Evolutionary conservation across 2,888 invertebrate genomes (phyloP).

Genomic region (Drosophila gaucha): DNA sequence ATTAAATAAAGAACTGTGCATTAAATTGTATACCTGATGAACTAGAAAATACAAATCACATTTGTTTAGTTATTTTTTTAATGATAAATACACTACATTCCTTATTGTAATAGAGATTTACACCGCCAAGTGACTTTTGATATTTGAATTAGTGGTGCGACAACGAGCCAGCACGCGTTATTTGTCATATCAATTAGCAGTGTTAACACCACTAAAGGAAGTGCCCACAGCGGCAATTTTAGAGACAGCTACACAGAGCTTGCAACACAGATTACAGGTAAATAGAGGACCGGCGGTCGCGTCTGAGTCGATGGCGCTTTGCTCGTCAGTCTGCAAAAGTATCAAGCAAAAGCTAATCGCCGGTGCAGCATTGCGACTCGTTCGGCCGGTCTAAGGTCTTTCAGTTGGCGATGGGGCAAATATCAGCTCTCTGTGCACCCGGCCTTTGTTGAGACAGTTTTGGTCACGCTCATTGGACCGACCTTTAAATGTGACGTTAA

Average conservation of each 20-base stretch:
- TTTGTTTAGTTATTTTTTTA: neutral
- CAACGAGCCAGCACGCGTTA: conserved; percentile 67
- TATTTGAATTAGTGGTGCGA: conserved; percentile 54
- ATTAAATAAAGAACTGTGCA: no score
- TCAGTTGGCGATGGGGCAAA: conserved; percentile 18
- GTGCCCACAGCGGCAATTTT: conserved; percentile 42
- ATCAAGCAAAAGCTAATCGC: neutral
- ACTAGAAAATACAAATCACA: no score
- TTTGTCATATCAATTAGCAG: conserved; percentile 67
- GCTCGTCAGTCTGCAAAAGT: conserved; percentile 1
- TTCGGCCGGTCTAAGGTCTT: neutral
- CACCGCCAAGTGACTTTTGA: conserved; percentile 2
- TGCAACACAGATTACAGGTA: conserved; percentile 67
- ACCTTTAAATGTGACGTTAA: neutral
- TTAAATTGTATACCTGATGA: no score
- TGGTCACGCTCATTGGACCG: conserved; percentile 31
- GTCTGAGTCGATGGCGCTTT: conserved; percentile 16
- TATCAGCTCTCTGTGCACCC: conserved; percentile 26
- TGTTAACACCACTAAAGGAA: conserved; percentile 58
- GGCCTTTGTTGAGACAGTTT: conserved; percentile 54
- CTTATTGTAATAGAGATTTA: neutral
- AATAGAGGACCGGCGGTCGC: conserved; percentile 44
- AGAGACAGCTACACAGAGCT: conserved; percentile 37
- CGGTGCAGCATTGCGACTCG: neutral
- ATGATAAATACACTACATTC: neutral